These are phyloP conservation scores for Heterodera schachtii DNA, from an alignment of 1,140 invertebrate genomes.

Conservation along the genomic window DNA sequence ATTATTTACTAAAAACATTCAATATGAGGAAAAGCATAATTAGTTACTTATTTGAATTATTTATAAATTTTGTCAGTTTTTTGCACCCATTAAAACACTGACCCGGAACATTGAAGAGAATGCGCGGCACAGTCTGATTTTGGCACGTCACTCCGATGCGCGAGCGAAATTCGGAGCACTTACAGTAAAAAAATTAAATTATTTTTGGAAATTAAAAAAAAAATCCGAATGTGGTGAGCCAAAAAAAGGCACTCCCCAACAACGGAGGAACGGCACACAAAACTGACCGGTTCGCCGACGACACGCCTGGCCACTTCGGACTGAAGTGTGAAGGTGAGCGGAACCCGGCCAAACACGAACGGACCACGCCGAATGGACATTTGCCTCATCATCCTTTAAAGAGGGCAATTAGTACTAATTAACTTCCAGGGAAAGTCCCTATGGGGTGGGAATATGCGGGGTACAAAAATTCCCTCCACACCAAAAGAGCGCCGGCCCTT, in stretches of 20 bases:
- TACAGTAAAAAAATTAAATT: too few relatives aligned
- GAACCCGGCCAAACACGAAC: conserved; percentile 81
- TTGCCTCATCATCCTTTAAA: conserved; percentile 75
- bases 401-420: too few relatives aligned
- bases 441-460: too few relatives aligned
- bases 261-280: conserved; percentile 41
- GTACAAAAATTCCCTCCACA: too few relatives aligned
- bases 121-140: conserved; percentile 72
- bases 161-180: conserved; percentile 82
- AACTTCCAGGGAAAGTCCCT: too few relatives aligned
- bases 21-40: too few relatives aligned
- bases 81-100: conserved; percentile 31
- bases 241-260: conserved; percentile 58
- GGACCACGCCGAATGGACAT: conserved; percentile 78
- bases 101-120: conserved; percentile 86
- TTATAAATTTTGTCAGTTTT: too few relatives aligned
- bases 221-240: too few relatives aligned
- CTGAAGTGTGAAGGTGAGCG: conserved; percentile 94
- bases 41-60: too few relatives aligned
- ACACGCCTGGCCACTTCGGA: conserved; percentile 85
- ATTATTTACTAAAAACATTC: too few relatives aligned
- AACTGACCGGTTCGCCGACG: conserved; percentile 70
- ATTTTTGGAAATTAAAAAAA: too few relatives aligned
- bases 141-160: conserved; percentile 87
- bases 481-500: too few relatives aligned